Evolutionary conservation across 2,797 vertebrate genomes (phyloP).

Genomic region (Epinephelus coioides): DNA sequence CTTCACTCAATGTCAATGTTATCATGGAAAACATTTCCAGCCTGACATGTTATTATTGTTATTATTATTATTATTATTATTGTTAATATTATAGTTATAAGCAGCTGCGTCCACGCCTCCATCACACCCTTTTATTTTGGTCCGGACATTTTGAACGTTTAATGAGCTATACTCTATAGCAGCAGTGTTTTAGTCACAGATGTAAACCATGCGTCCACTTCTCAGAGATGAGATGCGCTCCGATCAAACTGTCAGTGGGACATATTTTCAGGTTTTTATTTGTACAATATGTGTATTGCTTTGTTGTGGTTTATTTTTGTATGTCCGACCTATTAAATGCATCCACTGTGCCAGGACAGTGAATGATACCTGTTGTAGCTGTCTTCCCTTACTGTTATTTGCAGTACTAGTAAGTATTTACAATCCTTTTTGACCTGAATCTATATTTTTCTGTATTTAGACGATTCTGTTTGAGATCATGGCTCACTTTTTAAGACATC

Average conservation of each 20-base stretch:
- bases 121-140: conserved; percentile 87
- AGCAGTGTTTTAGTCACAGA: conserved; percentile 92
- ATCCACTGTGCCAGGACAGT: conserved; percentile 86
- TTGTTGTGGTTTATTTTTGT: conserved; percentile 89
- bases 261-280: conserved; percentile 91
- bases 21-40: conserved; percentile 72
- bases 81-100: conserved; percentile 75
- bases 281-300: conserved; percentile 93
- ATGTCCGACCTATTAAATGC: conserved; percentile 87
- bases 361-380: conserved; percentile 81
- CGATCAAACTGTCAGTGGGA: conserved; percentile 93
- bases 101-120: conserved; percentile 86
- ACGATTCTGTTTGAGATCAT: conserved; percentile 74
- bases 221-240: conserved; percentile 88
- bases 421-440: conserved; percentile 77
- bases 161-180: conserved; percentile 84
- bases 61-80: conserved; percentile 60
- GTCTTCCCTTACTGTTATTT: conserved; percentile 80
- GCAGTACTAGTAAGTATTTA: conserved; percentile 77
- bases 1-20: conserved; percentile 73
- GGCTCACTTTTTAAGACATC: conserved; percentile 74
- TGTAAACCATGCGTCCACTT: conserved; percentile 92
- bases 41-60: conserved; percentile 75
- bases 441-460: conserved; percentile 82
- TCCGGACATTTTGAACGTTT: conserved; percentile 79